Percentiles rank a stretch among this genome's conserved stretches.
Conservation (phyloP, 2,888 invertebrate species). For the Petrolisthes manimaculis region DNA sequence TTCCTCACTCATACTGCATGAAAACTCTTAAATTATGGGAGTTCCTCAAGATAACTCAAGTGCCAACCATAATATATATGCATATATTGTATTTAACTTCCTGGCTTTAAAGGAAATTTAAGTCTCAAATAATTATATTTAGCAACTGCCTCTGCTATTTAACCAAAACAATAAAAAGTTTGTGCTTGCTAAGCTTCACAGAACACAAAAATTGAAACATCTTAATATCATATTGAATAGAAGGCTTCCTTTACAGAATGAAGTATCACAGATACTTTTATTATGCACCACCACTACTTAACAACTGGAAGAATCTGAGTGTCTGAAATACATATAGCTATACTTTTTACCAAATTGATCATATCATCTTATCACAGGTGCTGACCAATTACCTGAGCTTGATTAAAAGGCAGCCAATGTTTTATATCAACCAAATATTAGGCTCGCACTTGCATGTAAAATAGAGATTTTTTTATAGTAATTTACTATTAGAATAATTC, state of each 20-base stretch:
- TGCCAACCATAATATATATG: slow-evolving; percentile 3
- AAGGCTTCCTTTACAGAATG: slow-evolving; percentile 50
- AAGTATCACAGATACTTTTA: slow-evolving; percentile 55
- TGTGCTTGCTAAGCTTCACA: slow-evolving; percentile 46
- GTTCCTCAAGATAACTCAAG: slow-evolving; percentile 16
- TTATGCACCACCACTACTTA: slow-evolving; percentile 46
- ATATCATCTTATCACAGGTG: slow-evolving; percentile 34
- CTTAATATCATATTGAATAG: slow-evolving; percentile 51
- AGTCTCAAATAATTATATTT: slow-evolving; percentile 12
- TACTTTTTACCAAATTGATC: slow-evolving; percentile 23
- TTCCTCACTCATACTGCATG: slow-evolving; percentile 27
- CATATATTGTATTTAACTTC: slow-evolving; percentile 9
- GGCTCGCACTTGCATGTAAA: slow-evolving; percentile 1
- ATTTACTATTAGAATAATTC: not conserved
- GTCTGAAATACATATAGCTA: slow-evolving; percentile 30
- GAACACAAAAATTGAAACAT: slow-evolving; percentile 29
- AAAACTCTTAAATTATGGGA: not conserved
- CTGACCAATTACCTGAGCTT: slow-evolving; percentile 28
- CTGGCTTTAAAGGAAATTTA: slow-evolving; percentile 17
- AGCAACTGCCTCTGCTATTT: slow-evolving; percentile 1
- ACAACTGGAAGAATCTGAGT: slow-evolving; percentile 51
- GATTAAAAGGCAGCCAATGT: slow-evolving; percentile 21
- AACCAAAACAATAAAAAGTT: slow-evolving; percentile 35
- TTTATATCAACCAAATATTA: not conserved
- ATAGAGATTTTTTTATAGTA: not conserved